A percentile compares a stretch with the other conserved stretches of the same genome.
Evolutionary conservation across 2,113 vertebrate genomes (phyloP).

Genomic region (human): GRCh38 chr4:24675501-24676000

Average conservation of each 20-base stretch:
- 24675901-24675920: accelerated
- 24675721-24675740: not conserved
- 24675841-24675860: not conserved
- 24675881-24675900: not conserved
- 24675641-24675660: not conserved
- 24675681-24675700: not conserved
- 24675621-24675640: not conserved
- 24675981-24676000: not conserved
- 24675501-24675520: not conserved
- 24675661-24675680: not conserved
- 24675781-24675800: not conserved
- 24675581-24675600: not conserved
- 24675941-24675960: not conserved
- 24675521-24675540: not conserved
- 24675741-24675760: not conserved
- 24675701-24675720: not conserved
- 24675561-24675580: not conserved
- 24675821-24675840: not conserved
- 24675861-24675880: not conserved
- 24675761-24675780: not conserved
- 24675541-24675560: not conserved
- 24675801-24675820: not conserved
- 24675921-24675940: not conserved
- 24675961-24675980: not conserved
- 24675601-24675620: not conserved